Conservation (phyloP, 2,113 vertebrate genomes). For the Parus major region DNA sequence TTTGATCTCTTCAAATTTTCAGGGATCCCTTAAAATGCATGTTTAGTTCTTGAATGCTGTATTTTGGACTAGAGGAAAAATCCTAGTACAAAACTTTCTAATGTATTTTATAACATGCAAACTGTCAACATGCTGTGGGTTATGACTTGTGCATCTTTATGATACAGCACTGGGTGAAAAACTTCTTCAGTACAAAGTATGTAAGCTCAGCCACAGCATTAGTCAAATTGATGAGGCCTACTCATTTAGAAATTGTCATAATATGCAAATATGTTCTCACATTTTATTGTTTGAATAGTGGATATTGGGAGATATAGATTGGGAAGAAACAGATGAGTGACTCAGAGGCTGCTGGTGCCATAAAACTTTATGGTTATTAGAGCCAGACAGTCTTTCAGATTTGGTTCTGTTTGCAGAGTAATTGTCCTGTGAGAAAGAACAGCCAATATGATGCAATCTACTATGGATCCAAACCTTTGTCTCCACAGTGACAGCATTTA, state of each 20-base stretch:
- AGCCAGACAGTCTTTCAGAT: background rate
- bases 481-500: background rate
- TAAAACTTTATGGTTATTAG: background rate
- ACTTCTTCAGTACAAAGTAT: background rate
- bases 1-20: background rate
- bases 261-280: background rate
- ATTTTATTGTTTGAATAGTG: background rate
- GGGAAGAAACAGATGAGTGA: background rate
- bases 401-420: background rate
- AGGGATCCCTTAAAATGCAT: background rate
- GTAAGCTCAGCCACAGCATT: background rate
- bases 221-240: background rate
- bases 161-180: background rate
- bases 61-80: background rate
- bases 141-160: background rate
- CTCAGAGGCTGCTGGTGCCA: background rate
- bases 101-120: background rate
- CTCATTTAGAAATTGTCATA: background rate
- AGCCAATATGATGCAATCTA: background rate
- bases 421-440: background rate
- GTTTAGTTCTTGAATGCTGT: background rate
- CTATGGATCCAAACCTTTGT: background rate
- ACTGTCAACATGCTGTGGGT: background rate
- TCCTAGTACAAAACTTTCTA: background rate
- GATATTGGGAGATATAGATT: background rate